Evolutionary conservation across 2,888 invertebrate species (phyloP).

Genomic region (Pachliopta kotzebuea): DNA sequence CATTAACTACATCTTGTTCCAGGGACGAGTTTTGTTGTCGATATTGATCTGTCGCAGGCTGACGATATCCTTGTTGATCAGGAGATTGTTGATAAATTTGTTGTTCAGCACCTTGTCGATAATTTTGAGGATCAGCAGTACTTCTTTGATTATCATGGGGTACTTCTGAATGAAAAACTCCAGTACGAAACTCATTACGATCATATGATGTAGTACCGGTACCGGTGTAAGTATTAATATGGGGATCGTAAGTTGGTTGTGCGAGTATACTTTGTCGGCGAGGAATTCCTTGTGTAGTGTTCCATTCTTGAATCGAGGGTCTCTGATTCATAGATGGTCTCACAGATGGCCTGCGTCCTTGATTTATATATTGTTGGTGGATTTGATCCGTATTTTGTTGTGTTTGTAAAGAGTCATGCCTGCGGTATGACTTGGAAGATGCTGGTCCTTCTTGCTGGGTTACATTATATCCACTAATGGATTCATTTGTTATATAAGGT

Average conservation of each 20-base stretch:
- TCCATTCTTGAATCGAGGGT: slow-evolving; percentile 62
- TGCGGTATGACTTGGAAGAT: slow-evolving; percentile 49
- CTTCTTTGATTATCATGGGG: slow-evolving; percentile 50
- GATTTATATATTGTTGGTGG: slow-evolving; percentile 59
- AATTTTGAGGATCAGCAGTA: slow-evolving; percentile 51
- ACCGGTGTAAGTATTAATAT: slow-evolving; percentile 56
- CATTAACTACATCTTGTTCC: slow-evolving; percentile 66
- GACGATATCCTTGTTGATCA: slow-evolving; percentile 50
- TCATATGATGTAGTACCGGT: slow-evolving; percentile 50
- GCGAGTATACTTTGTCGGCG: slow-evolving; percentile 67
- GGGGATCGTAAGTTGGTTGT: slow-evolving; percentile 59
- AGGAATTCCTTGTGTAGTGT: slow-evolving; percentile 48
- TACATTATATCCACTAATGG: slow-evolving; percentile 50
- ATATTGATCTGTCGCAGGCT: slow-evolving; percentile 54
- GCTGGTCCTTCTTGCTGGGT: slow-evolving; percentile 39
- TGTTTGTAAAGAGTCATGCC: slow-evolving; percentile 55
- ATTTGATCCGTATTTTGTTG: slow-evolving; percentile 63
- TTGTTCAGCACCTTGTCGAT: slow-evolving; percentile 50
- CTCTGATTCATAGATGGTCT: slow-evolving; percentile 58
- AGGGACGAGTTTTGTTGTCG: slow-evolving; percentile 56
- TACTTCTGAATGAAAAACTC: slow-evolving; percentile 66
- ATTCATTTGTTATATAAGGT: slow-evolving; percentile 55
- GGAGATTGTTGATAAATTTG: slow-evolving; percentile 55
- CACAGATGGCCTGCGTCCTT: slow-evolving; percentile 57
- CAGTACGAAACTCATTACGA: slow-evolving; percentile 61